phyloP scores from a whole-genome alignment of 2,888 invertebrate species.

The Mantis religiosa region DNA sequence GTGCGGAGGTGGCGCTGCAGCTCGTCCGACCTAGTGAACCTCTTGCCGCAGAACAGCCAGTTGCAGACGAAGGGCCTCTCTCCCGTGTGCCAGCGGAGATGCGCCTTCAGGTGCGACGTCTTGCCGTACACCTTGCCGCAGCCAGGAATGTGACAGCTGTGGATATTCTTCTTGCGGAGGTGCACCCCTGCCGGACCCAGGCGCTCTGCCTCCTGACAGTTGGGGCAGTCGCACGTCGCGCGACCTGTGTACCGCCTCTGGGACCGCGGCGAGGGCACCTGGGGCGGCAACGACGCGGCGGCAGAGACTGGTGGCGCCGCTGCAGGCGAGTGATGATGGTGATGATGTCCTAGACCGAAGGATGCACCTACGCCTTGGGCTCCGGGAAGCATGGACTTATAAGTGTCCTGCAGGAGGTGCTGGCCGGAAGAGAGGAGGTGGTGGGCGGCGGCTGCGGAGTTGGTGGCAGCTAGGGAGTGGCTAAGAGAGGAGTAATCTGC shows the following conservation, averaged over 20 bases:
- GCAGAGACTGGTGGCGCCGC: slow-evolving; percentile 56
- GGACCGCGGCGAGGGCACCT: slow-evolving; percentile 83
- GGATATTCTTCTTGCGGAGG: slow-evolving; percentile 87
- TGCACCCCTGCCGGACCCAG: slow-evolving; percentile 92
- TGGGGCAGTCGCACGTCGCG: slow-evolving; percentile 97
- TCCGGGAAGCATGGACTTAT: slow-evolving; percentile 89
- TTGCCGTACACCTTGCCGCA: slow-evolving; percentile 96
- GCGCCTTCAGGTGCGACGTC: slow-evolving; percentile 97
- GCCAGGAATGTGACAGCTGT: slow-evolving; percentile 93
- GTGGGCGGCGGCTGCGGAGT: slow-evolving; percentile 56
- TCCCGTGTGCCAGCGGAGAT: slow-evolving; percentile 96
- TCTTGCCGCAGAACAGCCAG: slow-evolving; percentile 95
- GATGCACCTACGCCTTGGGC: slow-evolving; percentile 67
- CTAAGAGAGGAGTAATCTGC: slow-evolving; percentile 62
- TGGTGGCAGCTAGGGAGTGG: slow-evolving; percentile 77
- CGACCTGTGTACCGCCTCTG: slow-evolving; percentile 91
- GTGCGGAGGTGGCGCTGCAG: slow-evolving; percentile 92
- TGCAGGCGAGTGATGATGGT: slow-evolving; percentile 47
- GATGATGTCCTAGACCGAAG: slow-evolving; percentile 70
- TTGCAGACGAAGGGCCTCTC: slow-evolving; percentile 96
- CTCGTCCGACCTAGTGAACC: slow-evolving; percentile 94
- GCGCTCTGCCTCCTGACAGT: slow-evolving; percentile 95
- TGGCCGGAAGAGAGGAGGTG: slow-evolving; percentile 79
- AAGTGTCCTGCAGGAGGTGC: slow-evolving; percentile 89
- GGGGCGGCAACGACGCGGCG: slow-evolving; percentile 60